phyloP scores from a whole-genome alignment of 2,113 vertebrate genomes.

The Maccullochella peelii region DNA sequence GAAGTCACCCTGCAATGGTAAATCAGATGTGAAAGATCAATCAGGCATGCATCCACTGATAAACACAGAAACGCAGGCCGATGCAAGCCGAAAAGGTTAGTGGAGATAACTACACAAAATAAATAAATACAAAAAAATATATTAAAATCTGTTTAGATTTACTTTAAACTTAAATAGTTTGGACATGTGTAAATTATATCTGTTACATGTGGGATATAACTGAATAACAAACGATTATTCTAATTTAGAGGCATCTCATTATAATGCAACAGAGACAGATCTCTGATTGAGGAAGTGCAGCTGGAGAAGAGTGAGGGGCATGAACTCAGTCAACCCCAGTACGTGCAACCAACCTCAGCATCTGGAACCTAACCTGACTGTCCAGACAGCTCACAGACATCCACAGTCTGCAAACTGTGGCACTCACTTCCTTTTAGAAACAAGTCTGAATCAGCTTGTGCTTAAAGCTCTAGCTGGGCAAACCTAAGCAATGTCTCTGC shows the following conservation, averaged over 20 bases:
- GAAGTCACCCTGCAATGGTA: conserved; percentile 13
- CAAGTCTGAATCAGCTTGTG: conserved; percentile 7
- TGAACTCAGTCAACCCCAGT: conserved; percentile 51
- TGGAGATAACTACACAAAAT: neutral
- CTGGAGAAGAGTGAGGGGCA: conserved; percentile 37
- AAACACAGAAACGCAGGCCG: neutral
- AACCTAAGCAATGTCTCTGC: no score
- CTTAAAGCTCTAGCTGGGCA: neutral
- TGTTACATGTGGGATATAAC: neutral
- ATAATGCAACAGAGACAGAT: conserved; percentile 37
- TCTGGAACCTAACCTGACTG: conserved; percentile 44
- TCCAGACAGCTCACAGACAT: conserved; percentile 46
- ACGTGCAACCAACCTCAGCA: conserved; percentile 28
- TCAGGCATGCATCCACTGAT: neutral
- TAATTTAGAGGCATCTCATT: conserved; percentile 7
- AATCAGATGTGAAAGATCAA: conserved; percentile 47
- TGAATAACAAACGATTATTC: neutral
- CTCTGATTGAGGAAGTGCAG: conserved; percentile 58
- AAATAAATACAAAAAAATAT: neutral
- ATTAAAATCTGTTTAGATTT: neutral
- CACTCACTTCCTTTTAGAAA: conserved; percentile 41
- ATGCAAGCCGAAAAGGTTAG: neutral
- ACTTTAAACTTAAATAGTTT: neutral
- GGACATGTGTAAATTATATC: neutral
- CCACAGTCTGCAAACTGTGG: conserved; percentile 19